A percentile compares a stretch with the other conserved stretches of the same genome.
Evolutionary conservation across 2,113 vertebrate genomes (phyloP).

Genomic region (Fukomys damarensis): DNA sequence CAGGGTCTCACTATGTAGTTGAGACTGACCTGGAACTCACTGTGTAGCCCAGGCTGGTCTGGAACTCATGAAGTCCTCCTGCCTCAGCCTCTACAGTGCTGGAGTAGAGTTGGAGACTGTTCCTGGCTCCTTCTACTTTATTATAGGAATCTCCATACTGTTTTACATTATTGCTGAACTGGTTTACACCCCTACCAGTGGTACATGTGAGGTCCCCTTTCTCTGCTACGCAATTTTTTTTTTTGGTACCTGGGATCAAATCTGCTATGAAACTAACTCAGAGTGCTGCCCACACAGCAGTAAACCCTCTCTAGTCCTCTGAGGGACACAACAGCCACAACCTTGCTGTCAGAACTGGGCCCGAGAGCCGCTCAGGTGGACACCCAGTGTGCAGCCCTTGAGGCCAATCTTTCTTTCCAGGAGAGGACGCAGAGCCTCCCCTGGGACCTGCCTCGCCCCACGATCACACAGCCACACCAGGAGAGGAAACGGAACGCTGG

Average conservation of each 20-base stretch:
- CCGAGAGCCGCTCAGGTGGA: no score
- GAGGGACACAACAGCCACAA: no score
- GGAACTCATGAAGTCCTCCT: background rate
- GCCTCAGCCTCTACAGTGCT: background rate
- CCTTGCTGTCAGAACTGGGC: no score
- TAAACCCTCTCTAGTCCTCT: no score
- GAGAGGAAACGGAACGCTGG: background rate
- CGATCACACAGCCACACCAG: no score
- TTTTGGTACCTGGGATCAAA: no score
- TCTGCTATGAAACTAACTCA: no score
- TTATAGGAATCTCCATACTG: background rate
- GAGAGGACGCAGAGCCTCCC: no score
- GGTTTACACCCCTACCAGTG: background rate
- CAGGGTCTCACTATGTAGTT: background rate
- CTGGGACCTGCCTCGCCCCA: no score
- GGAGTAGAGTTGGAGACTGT: background rate
- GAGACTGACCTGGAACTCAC: background rate
- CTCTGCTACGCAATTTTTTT: rapidly evolving
- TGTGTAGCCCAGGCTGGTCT: background rate
- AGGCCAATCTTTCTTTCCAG: no score
- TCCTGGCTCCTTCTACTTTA: background rate
- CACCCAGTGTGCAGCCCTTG: no score
- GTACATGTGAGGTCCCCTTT: background rate
- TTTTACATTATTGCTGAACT: background rate
- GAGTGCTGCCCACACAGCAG: background rate